A percentile compares a stretch with the other conserved stretches of the same genome.
phyloP scores from a whole-genome alignment of 1,140 invertebrate genomes.

The Leguminivora glycinivorella region DNA sequence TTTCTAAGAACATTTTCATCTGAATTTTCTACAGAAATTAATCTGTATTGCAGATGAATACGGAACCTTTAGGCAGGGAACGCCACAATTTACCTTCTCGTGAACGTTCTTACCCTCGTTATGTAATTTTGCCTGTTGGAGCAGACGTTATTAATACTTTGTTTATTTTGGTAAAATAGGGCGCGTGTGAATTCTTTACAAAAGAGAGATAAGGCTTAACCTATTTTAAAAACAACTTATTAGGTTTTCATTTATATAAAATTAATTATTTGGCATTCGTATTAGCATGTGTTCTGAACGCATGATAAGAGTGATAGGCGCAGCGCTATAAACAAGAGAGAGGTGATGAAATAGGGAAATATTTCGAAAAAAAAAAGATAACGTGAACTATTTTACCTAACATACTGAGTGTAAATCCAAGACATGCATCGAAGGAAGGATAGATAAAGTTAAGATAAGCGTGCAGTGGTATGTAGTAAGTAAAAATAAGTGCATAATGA shows the following conservation, averaged over 20 bases:
- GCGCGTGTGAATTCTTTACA: not conserved
- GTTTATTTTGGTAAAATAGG: constrained; percentile 23
- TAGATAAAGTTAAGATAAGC: constrained; percentile 61
- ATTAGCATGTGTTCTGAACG: too few relatives aligned
- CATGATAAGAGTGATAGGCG: too few relatives aligned
- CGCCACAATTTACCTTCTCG: constrained; percentile 21
- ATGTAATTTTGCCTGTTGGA: constrained; percentile 13
- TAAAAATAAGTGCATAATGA: too few relatives aligned
- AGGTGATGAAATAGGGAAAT: too few relatives aligned
- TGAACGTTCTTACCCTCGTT: constrained; percentile 23
- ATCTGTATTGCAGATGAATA: too few relatives aligned
- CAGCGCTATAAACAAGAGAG: too few relatives aligned
- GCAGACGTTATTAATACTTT: constrained; percentile 19
- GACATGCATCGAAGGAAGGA: constrained; percentile 41
- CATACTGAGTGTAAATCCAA: not conserved
- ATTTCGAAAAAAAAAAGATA: not conserved
- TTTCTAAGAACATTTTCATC: too few relatives aligned
- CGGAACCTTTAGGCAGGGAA: too few relatives aligned
- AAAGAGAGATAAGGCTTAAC: not conserved
- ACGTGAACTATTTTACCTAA: not conserved
- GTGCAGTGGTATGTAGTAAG: too few relatives aligned
- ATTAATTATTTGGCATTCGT: too few relatives aligned
- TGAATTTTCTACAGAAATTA: too few relatives aligned
- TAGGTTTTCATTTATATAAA: too few relatives aligned
- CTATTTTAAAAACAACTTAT: not conserved